Evolutionary conservation across 2,797 vertebrate species (phyloP), one percentile per base, ranked within the genome.

Genomic region (Adelosebastes latens): DNA sequence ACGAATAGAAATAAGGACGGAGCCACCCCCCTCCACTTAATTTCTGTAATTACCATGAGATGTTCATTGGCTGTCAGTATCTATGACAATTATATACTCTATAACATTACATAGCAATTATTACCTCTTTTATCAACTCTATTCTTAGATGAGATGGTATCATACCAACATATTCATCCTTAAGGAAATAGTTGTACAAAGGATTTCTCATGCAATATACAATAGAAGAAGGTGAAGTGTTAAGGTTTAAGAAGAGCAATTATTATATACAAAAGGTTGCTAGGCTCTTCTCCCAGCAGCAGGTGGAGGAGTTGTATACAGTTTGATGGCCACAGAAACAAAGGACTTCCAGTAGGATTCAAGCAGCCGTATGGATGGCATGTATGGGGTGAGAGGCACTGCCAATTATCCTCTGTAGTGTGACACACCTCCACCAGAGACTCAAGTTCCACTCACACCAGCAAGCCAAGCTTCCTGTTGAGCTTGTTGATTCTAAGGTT

Each of bases 401-500:
- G 24, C 46, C 27, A 67, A 3, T 55, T 22, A 67, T 62, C 25
- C n/a, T 67, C 61, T 25, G 13, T 11, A 69, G 24, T 60, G 60
- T 25, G 27, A 55, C 22, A 36, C 32, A 63, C 42, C 20, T 55
- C 67, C 46, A 55, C 6, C 24, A 66, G 46, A 69, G 20, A 60
- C 34, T 61, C 20, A 42, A 12, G 31, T 72, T 73, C 29, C 52
- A 27, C 36, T 31, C 39, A 22, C 1, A 2, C 52, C 52, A 76
- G 34, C 13, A n/a, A 36, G n/a, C 73, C 74, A 63, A 25, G 18
- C 7, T 3, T 58, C 58, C 56, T 32, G 63, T 66, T 42, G 53
- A 80, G n/a, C 29, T 31, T 82, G 46, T 61, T 67, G 64, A 72
- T 77, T 75, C 20, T 5, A 12, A 18, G 18, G 16, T 42, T 59